A percentile compares a stretch with the other conserved stretches of the same genome.
Evolutionary conservation across 2,888 invertebrate genomes (phyloP).

Genomic region (Yponomeuta malinellus): DNA sequence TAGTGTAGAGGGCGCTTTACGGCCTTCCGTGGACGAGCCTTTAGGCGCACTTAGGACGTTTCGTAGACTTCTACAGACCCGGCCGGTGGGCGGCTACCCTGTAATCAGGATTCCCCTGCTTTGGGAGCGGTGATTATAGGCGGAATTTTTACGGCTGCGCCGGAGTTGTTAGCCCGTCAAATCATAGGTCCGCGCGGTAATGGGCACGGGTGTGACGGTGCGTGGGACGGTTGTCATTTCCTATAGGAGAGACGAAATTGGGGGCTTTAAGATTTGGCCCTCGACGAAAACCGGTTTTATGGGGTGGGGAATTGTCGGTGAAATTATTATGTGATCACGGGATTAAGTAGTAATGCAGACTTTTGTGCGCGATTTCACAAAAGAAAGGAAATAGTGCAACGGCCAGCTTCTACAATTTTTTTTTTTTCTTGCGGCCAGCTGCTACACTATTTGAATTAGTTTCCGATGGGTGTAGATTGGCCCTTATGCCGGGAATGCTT

Average conservation of each 20-base stretch:
- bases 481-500: too few species aligned
- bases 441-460: too few species aligned
- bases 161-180: slow-evolving; percentile 58
- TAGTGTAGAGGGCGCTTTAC: too few species aligned
- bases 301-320: slow-evolving; percentile 6
- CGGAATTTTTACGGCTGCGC: slow-evolving; percentile 62
- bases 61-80: neutral
- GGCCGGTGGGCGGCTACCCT: slow-evolving; percentile 65
- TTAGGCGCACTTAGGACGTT: neutral
- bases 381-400: too few species aligned
- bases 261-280: slow-evolving; percentile 9
- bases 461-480: too few species aligned
- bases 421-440: too few species aligned
- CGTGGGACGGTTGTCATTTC: slow-evolving; percentile 63
- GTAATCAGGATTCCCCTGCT: slow-evolving; percentile 49
- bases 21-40: too few species aligned
- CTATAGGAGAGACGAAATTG: slow-evolving; percentile 26
- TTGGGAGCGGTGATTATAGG: slow-evolving; percentile 63
- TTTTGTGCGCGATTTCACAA: too few species aligned
- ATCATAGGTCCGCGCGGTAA: slow-evolving; percentile 57
- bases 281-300: neutral
- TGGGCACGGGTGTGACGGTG: slow-evolving; percentile 29
- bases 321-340: neutral
- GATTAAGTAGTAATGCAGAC: too few species aligned
- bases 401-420: too few species aligned